These are phyloP conservation scores for Galeopterus variegatus DNA, from an alignment of 2,113 vertebrate species.

Conservation along the genomic window DNA sequence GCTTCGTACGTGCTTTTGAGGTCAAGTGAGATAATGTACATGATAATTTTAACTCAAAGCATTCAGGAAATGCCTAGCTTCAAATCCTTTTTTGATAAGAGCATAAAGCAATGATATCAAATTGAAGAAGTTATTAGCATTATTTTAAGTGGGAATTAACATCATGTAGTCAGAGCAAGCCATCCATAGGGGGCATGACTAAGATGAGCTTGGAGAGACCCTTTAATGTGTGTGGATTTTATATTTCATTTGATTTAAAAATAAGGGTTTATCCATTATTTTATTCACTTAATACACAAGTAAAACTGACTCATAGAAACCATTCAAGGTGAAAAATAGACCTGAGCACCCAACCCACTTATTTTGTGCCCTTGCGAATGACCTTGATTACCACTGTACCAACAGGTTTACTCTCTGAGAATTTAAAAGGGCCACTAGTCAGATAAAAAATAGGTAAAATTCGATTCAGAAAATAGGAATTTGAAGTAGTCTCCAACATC, in stretches of 20 bases:
- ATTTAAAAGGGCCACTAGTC: constrained; percentile 5
- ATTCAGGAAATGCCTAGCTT: background rate
- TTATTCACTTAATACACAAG: constrained; percentile 9
- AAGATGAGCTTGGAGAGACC: background rate
- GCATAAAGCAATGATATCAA: background rate
- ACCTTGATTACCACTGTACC: background rate
- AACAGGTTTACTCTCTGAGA: background rate
- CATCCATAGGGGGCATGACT: background rate
- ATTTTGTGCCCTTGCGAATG: background rate
- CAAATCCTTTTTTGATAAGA: background rate
- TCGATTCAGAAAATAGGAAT: background rate
- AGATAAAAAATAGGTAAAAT: background rate
- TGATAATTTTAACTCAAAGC: background rate
- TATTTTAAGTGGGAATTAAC: background rate
- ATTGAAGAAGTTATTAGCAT: background rate
- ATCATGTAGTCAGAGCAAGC: background rate
- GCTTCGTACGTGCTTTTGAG: background rate
- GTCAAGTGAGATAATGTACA: background rate
- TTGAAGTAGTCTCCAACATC: background rate
- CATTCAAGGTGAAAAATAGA: constrained; percentile 27
- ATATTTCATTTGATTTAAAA: constrained; percentile 6
- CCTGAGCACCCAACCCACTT: background rate
- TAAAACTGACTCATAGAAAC: background rate
- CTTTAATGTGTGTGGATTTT: background rate
- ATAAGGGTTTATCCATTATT: background rate